Base-by-base conservation (phyloP, 1,140 invertebrate genomes). In the Nephila pilipes region DNA sequence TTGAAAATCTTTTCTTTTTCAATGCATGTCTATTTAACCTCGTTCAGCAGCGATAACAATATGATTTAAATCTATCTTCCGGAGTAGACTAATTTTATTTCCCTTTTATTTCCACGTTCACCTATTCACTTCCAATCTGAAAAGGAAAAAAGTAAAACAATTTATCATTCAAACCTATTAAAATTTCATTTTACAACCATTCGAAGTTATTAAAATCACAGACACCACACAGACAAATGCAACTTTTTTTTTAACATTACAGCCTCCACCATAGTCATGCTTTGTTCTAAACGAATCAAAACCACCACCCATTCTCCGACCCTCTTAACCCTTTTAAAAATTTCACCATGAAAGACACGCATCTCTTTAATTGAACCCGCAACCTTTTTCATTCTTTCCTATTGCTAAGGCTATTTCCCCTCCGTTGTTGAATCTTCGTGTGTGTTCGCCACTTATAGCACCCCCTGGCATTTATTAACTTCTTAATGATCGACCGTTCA, bases 401-500 rank as follows among this genome's bases (percentile, higher is more conserved):
- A 46, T 46, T 60, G 22, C 22, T 5, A 12, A 29, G 32, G 69
- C 69, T 36, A 29, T 75, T 36, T 29, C 65, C 29, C 29, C 14
- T 29, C 29, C 22, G 46, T 46, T 81, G 36, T 81, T 81, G 46
- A 25, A 55, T 10, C 80, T 55, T 81, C 80, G 80, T 81, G 80
- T 81, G 80, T 81, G 80, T 81, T 55, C 80, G 80, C 80, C 14
- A n/a, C 75, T 38, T n/a, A 20, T 46, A 46, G 80, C 80, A 46
- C 80, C 80, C 80, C 80, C 36, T 46, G 80, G 80, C 46, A 55
- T 81, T 55, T 55, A 81, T 54, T 46, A 81, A 55, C 36, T 75
- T 75, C 69, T 36, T 75, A 75, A 75, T 75, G 69, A 75, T 75
- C 80, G 80, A 81, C 80, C 80, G 46, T 81, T 81, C 38, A n/a